Conservation (phyloP, 2,888 invertebrate species). For the Eudasyphora cyanicolor region DNA sequence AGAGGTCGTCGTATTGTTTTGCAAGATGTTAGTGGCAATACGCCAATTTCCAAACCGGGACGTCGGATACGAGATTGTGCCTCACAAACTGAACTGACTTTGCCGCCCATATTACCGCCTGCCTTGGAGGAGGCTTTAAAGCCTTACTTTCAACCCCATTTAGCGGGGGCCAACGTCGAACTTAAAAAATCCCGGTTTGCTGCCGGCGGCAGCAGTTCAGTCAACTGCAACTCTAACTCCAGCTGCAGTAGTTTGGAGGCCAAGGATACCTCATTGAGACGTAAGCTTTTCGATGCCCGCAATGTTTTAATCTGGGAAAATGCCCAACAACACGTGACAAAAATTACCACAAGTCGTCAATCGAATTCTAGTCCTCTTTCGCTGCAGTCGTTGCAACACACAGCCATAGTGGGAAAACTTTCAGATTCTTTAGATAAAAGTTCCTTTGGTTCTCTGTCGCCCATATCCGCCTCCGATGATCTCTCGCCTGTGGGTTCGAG, state of each 20-base stretch:
- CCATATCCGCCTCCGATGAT: conserved; percentile 74
- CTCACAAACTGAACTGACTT: conserved; percentile 83
- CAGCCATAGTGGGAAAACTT: conserved; percentile 73
- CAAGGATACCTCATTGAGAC: conserved; percentile 77
- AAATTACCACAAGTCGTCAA: conserved; percentile 1
- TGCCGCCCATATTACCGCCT: conserved; percentile 82
- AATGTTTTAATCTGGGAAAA: conserved; percentile 71
- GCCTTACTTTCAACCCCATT: conserved; percentile 82
- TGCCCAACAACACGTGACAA: conserved; percentile 45
- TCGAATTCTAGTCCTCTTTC: conserved; percentile 63
- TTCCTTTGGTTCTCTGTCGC: conserved; percentile 78
- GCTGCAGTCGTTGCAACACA: conserved; percentile 62
- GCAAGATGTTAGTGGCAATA: conserved; percentile 71
- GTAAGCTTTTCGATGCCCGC: conserved; percentile 77
- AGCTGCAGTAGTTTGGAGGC: conserved; percentile 66
- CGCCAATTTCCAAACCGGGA: conserved; percentile 73
- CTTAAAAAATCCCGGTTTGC: conserved; percentile 68
- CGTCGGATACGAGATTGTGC: conserved; percentile 77
- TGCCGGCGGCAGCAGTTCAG: background rate
- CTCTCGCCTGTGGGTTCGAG: conserved; percentile 69
- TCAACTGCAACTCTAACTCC: conserved; percentile 7
- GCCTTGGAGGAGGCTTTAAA: conserved; percentile 82
- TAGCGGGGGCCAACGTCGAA: conserved; percentile 64
- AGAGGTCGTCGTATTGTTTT: conserved; percentile 77
- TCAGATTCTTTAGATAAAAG: conserved; percentile 75